A percentile compares a stretch with the other conserved stretches of the same genome.
Evolutionary conservation across 2,888 invertebrate genomes (phyloP).

Genomic region (Meta bourneti): DNA sequence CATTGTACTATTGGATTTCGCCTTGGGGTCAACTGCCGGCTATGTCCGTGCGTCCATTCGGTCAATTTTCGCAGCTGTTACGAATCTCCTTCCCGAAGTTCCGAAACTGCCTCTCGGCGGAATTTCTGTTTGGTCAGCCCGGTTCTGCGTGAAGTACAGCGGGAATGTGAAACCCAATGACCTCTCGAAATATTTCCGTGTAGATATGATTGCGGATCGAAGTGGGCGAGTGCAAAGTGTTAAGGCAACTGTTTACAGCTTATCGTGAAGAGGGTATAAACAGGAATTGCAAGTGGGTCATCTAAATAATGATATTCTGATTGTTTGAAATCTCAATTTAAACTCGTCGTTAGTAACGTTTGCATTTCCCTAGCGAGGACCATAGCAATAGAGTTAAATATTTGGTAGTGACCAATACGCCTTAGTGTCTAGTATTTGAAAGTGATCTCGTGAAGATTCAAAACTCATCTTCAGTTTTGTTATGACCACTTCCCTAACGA

Average conservation of each 20-base stretch:
- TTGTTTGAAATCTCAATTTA: background rate
- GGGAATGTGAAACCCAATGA: background rate
- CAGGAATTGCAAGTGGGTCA: background rate
- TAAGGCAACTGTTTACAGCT: too few relatives aligned
- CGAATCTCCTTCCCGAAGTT: background rate
- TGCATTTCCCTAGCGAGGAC: too few relatives aligned
- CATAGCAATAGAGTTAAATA: too few relatives aligned
- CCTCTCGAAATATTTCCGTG: background rate
- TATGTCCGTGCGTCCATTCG: background rate
- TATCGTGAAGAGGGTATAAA: too few relatives aligned
- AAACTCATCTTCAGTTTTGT: too few relatives aligned
- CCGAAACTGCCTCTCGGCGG: constrained; percentile 9
- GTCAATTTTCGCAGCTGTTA: constrained; percentile 18
- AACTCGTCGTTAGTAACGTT: background rate
- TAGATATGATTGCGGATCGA: background rate
- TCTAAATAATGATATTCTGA: background rate
- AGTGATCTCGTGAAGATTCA: too few relatives aligned
- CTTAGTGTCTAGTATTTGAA: too few relatives aligned
- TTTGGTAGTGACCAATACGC: too few relatives aligned
- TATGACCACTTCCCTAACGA: too few relatives aligned
- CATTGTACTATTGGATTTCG: background rate
- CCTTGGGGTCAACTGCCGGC: background rate
- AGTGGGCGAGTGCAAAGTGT: background rate
- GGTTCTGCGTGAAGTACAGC: background rate
- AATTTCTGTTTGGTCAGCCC: background rate